Evolutionary conservation across 1,140 invertebrate species (phyloP), one percentile per base, ranked within the genome.

Genomic region (Leptinotarsa texana): DNA sequence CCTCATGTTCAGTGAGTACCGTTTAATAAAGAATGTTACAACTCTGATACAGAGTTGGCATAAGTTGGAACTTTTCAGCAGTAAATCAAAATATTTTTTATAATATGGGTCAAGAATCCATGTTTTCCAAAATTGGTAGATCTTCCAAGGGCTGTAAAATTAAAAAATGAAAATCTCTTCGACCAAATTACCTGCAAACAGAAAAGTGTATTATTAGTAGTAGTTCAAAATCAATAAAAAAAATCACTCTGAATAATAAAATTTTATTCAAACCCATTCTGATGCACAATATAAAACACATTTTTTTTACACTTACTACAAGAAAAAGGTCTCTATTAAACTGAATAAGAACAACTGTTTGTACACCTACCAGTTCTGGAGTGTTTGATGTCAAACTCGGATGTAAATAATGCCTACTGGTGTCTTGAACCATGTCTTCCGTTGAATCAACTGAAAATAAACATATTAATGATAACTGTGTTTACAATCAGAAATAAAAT

Each of bases 351-450:
- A 48, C 63, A 48, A 65, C 63, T 27, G 33, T 61, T n/a, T 51
- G 79, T 65, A 72, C 78, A 89, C 89, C 79, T 89, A 91, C 90
- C 86, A 88, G 85, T 88, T 90, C 88, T 72, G 86, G 78, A 47
- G 85, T 86, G 15, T 87, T 82, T n/a, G 88, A 90, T 67, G 78
- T 57, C 47, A 95, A 87, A 83, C 92, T 94, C 21, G 94, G 94
- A 87, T 96, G 95, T 4, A 96, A 88, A 84, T 96, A 96, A 78
- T 93, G 89, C 67, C 91, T 90, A 77, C 89, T 86, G 85, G 87
- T 77, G 13, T 77, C 79, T 15, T 77, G 74, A 13, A 80, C 78
- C 57, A 68, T 61, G 13, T 57, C 49, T 4, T 73, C 67, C 17
- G 15, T 21, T 15, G 24, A 27, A 15, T 61, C 22, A 17, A 42